Evolutionary conservation across 2,113 vertebrate species (phyloP), one percentile per base, ranked within the genome.

Genomic region (Ochotona curzoniae): DNA sequence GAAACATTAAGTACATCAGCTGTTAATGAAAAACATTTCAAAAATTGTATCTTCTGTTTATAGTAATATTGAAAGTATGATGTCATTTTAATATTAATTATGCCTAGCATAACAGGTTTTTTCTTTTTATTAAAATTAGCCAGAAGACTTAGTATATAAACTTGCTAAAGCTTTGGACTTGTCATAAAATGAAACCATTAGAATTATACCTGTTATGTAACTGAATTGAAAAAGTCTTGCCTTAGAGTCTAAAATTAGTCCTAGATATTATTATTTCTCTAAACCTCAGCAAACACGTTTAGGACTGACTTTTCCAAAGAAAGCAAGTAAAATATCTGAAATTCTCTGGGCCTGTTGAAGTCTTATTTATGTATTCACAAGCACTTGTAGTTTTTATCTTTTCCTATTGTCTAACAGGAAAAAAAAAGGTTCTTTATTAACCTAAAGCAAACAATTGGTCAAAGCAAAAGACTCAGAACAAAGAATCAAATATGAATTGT

Each of bases 351-450:
- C 8, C 32, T 84, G 25, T 7, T 28, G 57, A 79, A 54, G 63
- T 38, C 9, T 90, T 87, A 38, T 7, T 57, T 57, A 8, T 92
- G 8, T 35, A 47, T 69, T 81, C 38, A 67, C 14, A 7, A 90
- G 2, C 35, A 78, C 75, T 60, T 67, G 7, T n/a, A 35, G 10
- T 86, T 92, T 4, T 90, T 21, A 74, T 93, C 17, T 69, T 78
- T 95, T 93, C 10, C 3, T 95, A 21, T 71, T 80, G 15, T 90
- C 35, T 89, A 81, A n/a, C 76, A 17, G 57, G 64, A 93, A 90
- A 57, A 84, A 89, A 95, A 49, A 64, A 64, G 11, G 8, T 78
- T 83, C 51, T 51, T 92, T 73, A 35, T 8, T n/a, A 92, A 91
- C 26, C 11, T 75, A 17, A 44, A 11, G 85, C 14, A 96, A 93